phyloP scores from a whole-genome alignment of 1,140 invertebrate genomes.

The Pectinophora gossypiella region DNA sequence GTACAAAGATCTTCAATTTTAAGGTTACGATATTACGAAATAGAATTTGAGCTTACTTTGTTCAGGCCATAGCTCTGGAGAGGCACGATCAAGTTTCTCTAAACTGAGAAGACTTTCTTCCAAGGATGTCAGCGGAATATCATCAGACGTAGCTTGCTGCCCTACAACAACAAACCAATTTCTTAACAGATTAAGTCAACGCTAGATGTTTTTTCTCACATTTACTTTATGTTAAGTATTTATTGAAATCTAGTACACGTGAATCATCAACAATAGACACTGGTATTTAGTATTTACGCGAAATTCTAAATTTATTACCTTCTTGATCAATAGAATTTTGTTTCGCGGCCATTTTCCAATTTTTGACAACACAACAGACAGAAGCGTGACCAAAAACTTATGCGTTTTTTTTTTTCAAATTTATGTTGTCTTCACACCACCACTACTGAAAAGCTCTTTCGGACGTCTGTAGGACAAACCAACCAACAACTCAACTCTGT shows the following conservation, averaged over 20 bases:
- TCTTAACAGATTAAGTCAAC: no score
- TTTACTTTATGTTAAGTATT: no score
- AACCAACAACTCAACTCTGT: no score
- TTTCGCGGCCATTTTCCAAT: slow-evolving; percentile 73
- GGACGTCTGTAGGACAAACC: no score
- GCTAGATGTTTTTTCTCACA: no score
- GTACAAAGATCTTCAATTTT: background rate
- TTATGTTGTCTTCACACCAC: no score
- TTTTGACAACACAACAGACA: slow-evolving; percentile 37
- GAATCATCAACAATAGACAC: no score
- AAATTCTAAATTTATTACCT: slow-evolving; percentile 37
- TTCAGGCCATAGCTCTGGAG: slow-evolving; percentile 95
- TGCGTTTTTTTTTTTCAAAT: background rate
- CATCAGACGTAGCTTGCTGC: slow-evolving; percentile 63
- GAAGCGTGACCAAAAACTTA: background rate
- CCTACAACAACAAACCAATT: slow-evolving; percentile 22
- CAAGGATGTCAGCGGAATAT: slow-evolving; percentile 75
- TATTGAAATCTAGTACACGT: no score
- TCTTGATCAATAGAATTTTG: slow-evolving; percentile 58
- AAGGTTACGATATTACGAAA: background rate
- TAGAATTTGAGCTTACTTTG: slow-evolving; percentile 82
- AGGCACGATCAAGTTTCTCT: slow-evolving; percentile 92
- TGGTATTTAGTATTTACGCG: no score
- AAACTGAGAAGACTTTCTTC: slow-evolving; percentile 86
- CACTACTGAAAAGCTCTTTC: no score